These are phyloP conservation scores for Drosophila azteca DNA, from an alignment of 1,140 invertebrate genomes.

Conservation along the genomic window DNA sequence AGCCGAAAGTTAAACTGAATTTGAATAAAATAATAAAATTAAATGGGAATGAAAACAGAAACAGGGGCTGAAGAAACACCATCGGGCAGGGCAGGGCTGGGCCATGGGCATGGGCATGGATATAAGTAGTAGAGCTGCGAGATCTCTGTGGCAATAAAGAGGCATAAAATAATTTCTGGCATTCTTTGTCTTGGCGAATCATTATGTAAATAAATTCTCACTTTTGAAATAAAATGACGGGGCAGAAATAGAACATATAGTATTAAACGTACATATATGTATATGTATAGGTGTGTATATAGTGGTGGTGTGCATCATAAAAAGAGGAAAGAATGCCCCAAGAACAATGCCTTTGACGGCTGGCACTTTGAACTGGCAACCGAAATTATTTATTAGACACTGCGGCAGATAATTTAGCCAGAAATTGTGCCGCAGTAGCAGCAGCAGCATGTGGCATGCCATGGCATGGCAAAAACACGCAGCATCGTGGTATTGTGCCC, in stretches of 20 bases:
- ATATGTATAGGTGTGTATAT: too few species aligned
- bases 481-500: too few species aligned
- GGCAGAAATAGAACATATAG: constrained; percentile 46
- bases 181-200: constrained; percentile 78
- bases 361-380: constrained; percentile 53
- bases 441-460: constrained; percentile 21
- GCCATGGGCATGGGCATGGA: too few species aligned
- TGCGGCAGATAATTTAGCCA: constrained; percentile 60
- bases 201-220: constrained; percentile 82
- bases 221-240: constrained; percentile 77
- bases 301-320: neutral
- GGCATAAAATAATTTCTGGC: constrained; percentile 78
- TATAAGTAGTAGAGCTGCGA: constrained; percentile 16
- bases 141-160: constrained; percentile 65
- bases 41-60: constrained; percentile 69
- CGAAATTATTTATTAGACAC: constrained; percentile 60
- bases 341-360: constrained; percentile 42
- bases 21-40: constrained; percentile 72
- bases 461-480: too few species aligned
- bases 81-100: constrained; percentile 1
- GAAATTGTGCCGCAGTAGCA: constrained; percentile 36
- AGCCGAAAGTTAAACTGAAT: constrained; percentile 55
- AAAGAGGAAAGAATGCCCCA: constrained; percentile 24
- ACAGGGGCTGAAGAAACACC: constrained; percentile 13
- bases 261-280: too few species aligned